A percentile compares a stretch with the other conserved stretches of the same genome.
phyloP scores from a whole-genome alignment of 2,113 vertebrate genomes.

The Corythornis madagascariensis region DNA sequence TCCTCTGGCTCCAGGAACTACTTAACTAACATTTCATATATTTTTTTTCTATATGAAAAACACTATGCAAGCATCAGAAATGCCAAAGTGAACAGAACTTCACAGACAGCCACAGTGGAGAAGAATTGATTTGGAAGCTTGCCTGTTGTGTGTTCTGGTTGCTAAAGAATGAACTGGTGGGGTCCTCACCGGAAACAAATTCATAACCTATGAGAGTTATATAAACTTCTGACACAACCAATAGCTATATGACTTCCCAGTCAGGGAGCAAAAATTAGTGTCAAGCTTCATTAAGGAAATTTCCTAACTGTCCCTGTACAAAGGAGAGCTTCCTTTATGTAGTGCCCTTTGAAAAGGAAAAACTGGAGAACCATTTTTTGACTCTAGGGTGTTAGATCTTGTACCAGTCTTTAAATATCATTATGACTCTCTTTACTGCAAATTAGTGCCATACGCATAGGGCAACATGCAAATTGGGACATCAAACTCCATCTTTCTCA shows the following conservation, averaged over 20 bases:
- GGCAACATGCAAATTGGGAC: background rate
- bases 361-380: background rate
- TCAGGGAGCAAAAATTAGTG: background rate
- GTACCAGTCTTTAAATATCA: background rate
- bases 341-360: background rate
- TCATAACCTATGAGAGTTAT: background rate
- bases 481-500: background rate
- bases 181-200: background rate
- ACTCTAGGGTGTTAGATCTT: background rate
- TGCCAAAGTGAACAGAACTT: background rate
- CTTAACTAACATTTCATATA: background rate
- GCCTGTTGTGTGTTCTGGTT: background rate
- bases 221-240: background rate
- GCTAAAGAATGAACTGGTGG: background rate
- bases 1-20: background rate
- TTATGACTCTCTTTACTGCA: background rate
- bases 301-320: background rate
- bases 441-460: background rate
- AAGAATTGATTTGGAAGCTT: background rate
- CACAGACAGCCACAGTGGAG: background rate
- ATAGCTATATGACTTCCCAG: background rate
- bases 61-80: background rate
- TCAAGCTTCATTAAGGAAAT: background rate
- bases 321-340: background rate
- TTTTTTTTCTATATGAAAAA: background rate